Conservation (phyloP, 2,888 invertebrate genomes). For the Cremastinae sp. region DNA sequence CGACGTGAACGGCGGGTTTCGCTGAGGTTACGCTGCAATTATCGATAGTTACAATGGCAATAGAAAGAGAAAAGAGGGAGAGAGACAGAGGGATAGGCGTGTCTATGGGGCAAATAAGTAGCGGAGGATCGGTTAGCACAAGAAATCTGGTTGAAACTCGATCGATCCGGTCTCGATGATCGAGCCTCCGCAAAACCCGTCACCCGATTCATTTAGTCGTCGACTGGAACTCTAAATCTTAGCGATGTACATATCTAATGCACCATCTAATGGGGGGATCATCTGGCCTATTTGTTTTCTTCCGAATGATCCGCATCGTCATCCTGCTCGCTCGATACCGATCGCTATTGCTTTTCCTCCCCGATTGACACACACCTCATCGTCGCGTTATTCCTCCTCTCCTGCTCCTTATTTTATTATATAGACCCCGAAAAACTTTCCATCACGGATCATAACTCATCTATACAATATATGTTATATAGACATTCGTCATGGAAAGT, state of each 20-base stretch:
- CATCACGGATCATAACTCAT: too few relatives aligned
- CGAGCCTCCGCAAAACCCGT: conserved; percentile 12
- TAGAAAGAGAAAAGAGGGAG: neutral
- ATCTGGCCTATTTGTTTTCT: too few relatives aligned
- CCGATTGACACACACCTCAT: too few relatives aligned
- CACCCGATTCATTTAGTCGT: conserved; percentile 15
- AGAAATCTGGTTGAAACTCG: conserved; percentile 50
- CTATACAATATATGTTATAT: too few relatives aligned
- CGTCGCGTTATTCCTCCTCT: too few relatives aligned
- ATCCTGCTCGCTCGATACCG: conserved; percentile 8
- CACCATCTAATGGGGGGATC: too few relatives aligned
- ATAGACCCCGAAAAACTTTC: too few relatives aligned
- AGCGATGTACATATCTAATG: conserved; percentile 7
- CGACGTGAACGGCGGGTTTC: too few relatives aligned
- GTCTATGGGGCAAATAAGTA: conserved; percentile 49
- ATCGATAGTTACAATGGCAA: neutral
- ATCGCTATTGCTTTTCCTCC: conserved; percentile 35
- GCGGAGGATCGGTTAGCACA: conserved; percentile 30
- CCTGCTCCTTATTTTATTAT: too few relatives aligned
- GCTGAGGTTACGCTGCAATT: neutral
- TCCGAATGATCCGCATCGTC: neutral
- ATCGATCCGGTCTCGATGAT: conserved; percentile 36
- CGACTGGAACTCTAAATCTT: conserved; percentile 39
- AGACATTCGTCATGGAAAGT: too few relatives aligned
- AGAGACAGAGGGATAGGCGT: conserved; percentile 38